Base-by-base conservation (phyloP, 1,140 invertebrate species). In the Drosophila malerkotliana region DNA sequence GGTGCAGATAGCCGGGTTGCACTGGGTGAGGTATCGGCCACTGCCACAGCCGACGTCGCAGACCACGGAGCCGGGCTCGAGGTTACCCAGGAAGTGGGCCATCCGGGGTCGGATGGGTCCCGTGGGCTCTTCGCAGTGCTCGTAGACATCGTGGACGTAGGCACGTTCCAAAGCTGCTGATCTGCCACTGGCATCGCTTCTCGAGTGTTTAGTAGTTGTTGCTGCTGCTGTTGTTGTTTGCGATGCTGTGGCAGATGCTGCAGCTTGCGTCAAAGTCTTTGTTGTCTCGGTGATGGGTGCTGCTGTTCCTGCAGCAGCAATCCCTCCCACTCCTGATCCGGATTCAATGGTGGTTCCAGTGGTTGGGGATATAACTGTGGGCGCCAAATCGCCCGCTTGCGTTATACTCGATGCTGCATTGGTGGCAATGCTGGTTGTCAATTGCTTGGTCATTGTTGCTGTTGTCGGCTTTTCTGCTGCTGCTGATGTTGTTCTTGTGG, bases 1-100 rank as follows among this genome's bases (percentile, higher is more conserved):
- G 83, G 96, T 96, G 93, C 95, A 97, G 71, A 98, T 94, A 58
- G 94, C 95, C 44, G 95, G 95, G 92, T 98, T 98, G 48, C 90
- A 91, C 79, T 98, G 94, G 89, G 95, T 95, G 2, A 98, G 93
- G 92, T 98, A 98, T 90, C 98, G 97, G 21, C 98, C 98, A 92
- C 97, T 98, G 67, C 98, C 98, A 92, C 98, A 99, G 63, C 98
- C 98, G 69, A 98, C 95, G 92, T 99, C 97, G 89, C 97, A 98
- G 58, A 99, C 96, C 34, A 98, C 93, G 56, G 97, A 97, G 48
- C 97, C 97, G 1, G 97, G 96, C 85, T 98, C 97, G 21, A 98
- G 94, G 54, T 96, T 96, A 47, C 95, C 92, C 51, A 99, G 94
- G 92, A 99, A 98, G 82, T 97, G 94, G 79, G 95, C 95, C 54